phyloP scores from a whole-genome alignment of 2,888 invertebrate species.

The Caenorhabditis japonica region DNA sequence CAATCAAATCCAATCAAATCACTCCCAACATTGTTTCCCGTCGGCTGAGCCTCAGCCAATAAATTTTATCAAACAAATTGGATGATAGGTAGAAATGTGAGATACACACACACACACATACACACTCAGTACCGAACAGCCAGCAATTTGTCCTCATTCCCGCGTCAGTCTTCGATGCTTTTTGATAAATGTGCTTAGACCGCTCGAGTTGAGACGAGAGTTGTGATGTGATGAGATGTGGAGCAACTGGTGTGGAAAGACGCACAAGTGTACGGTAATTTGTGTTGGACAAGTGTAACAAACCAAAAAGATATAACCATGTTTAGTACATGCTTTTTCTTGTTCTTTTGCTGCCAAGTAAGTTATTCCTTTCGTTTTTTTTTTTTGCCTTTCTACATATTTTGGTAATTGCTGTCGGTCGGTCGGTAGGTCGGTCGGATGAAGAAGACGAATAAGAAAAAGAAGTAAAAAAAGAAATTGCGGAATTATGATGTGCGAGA shows the following conservation, averaged over 20 bases:
- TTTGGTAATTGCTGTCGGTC: slow-evolving; percentile 35
- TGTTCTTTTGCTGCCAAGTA: slow-evolving; percentile 8
- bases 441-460: too few species aligned
- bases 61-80: slow-evolving; percentile 56
- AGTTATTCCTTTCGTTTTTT: slow-evolving; percentile 1
- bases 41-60: slow-evolving; percentile 17
- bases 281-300: slow-evolving; percentile 39
- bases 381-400: slow-evolving; percentile 5
- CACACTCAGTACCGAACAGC: slow-evolving; percentile 26
- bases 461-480: slow-evolving; percentile 12
- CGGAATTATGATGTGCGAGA: slow-evolving; percentile 53
- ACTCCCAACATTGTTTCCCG: background rate
- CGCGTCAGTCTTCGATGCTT: slow-evolving; percentile 22
- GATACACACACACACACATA: slow-evolving; percentile 8
- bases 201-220: slow-evolving; percentile 19
- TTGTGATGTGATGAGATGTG: slow-evolving; percentile 28
- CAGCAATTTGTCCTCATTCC: slow-evolving; percentile 44
- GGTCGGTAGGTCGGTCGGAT: too few species aligned
- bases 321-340: slow-evolving; percentile 15
- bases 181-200: slow-evolving; percentile 47
- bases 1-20: slow-evolving; percentile 11
- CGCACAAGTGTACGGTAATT: slow-evolving; percentile 48
- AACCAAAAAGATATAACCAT: slow-evolving; percentile 21
- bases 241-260: slow-evolving; percentile 41
- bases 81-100: slow-evolving; percentile 45